Evolutionary conservation across 2,888 invertebrate genomes (phyloP).

Genomic region (Ceraclea dissimilis): DNA sequence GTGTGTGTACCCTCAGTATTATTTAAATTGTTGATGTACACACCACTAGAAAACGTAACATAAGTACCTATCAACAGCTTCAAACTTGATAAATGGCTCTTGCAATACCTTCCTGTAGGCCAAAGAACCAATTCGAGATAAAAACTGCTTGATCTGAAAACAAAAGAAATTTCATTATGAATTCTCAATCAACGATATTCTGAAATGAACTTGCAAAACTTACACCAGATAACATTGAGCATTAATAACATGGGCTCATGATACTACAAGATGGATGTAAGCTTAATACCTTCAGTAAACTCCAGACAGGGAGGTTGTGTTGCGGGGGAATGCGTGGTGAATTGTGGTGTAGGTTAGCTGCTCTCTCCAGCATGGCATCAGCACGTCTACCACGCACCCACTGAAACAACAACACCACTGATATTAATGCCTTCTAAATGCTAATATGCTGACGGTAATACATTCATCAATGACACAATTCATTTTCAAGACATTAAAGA

Average conservation of each 20-base stretch:
- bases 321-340: slow-evolving; percentile 31
- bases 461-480: too few relatives aligned
- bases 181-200: not conserved
- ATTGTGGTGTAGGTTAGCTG: slow-evolving; percentile 41
- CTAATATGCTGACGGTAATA: too few relatives aligned
- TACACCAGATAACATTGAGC: not conserved
- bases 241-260: not conserved
- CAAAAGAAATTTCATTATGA: too few relatives aligned
- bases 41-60: too few relatives aligned
- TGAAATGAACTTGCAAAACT: not conserved
- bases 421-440: not conserved
- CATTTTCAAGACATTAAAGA: too few relatives aligned
- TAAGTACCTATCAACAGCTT: slow-evolving; percentile 54
- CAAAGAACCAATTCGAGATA: slow-evolving; percentile 59
- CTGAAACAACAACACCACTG: slow-evolving; percentile 9
- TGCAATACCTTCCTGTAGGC: slow-evolving; percentile 46
- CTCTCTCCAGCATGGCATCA: slow-evolving; percentile 76
- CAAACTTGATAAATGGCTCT: slow-evolving; percentile 66
- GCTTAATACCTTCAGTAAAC: slow-evolving; percentile 40
- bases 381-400: slow-evolving; percentile 42
- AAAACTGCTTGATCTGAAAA: slow-evolving; percentile 54
- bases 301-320: slow-evolving; percentile 34
- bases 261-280: too few relatives aligned
- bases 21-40: too few relatives aligned
- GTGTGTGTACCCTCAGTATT: too few relatives aligned